A percentile compares a stretch with the other conserved stretches of the same genome.
phyloP scores from a whole-genome alignment of 2,113 vertebrate species.

The Lanius collurio region DNA sequence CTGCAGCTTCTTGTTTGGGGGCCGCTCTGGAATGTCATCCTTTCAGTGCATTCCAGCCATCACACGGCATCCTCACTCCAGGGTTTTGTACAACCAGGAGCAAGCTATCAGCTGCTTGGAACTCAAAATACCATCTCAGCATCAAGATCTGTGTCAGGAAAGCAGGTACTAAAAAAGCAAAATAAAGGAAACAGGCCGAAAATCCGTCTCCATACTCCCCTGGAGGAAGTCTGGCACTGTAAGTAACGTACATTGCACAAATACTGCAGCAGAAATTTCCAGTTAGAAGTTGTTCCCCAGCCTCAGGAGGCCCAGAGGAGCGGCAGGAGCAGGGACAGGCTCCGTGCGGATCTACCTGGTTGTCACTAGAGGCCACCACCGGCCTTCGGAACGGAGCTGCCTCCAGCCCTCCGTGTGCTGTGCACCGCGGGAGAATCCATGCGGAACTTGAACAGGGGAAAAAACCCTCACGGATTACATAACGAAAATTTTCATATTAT shows the following conservation, averaged over 20 bases:
- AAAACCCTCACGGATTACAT: accelerated
- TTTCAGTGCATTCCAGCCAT: too few species aligned
- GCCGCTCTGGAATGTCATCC: background rate
- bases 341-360: background rate
- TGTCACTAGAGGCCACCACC: constrained; percentile 56
- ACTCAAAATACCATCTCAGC: background rate
- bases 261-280: background rate
- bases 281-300: accelerated
- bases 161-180: background rate
- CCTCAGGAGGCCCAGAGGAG: background rate
- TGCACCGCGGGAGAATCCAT: accelerated
- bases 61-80: background rate
- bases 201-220: background rate
- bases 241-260: background rate
- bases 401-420: background rate
- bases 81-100: background rate
- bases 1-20: background rate
- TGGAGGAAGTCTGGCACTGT: too few species aligned
- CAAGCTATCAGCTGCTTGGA: background rate
- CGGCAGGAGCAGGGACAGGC: background rate
- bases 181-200: background rate
- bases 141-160: background rate
- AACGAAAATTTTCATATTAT: background rate
- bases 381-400: background rate
- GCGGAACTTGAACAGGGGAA: background rate